A percentile compares a stretch with the other conserved stretches of the same genome.
phyloP scores from a whole-genome alignment of 2,888 invertebrate species.

The Coleophora flavipennella region DNA sequence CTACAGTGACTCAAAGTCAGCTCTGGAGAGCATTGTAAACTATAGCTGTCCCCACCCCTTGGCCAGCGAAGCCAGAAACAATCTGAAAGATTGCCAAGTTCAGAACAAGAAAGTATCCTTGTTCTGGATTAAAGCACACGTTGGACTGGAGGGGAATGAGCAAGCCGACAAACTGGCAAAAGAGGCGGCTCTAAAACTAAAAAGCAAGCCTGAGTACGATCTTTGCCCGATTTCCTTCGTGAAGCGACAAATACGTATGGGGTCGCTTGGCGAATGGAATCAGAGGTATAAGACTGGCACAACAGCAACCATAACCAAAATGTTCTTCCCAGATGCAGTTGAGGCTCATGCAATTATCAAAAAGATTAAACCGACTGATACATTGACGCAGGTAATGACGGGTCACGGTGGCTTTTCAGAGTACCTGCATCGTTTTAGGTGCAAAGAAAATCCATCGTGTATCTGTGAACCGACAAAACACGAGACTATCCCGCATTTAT shows the following conservation, averaged over 20 bases:
- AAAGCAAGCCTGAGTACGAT: background rate
- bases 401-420: slow-evolving; percentile 6
- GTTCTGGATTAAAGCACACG: background rate
- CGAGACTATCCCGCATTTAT: too few species aligned
- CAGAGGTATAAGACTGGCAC: too few species aligned
- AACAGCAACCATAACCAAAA: too few species aligned
- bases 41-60: slow-evolving; percentile 5
- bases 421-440: slow-evolving; percentile 3
- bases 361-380: too few species aligned
- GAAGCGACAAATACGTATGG: too few species aligned
- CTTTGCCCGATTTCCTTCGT: background rate
- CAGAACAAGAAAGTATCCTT: too few species aligned
- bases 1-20: too few species aligned
- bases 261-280: too few species aligned
- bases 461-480: background rate
- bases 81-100: background rate
- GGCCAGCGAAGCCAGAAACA: slow-evolving; percentile 5
- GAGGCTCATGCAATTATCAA: too few species aligned
- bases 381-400: background rate
- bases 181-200: background rate
- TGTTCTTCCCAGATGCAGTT: too few species aligned
- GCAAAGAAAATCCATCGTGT: slow-evolving; percentile 4
- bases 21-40: too few species aligned
- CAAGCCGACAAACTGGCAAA: background rate
- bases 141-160: background rate